A percentile compares a stretch with the other conserved stretches of the same genome.
These are phyloP conservation scores for Propithecus coquereli DNA, from an alignment of 2,113 vertebrate genomes.

Conservation along the genomic window DNA sequence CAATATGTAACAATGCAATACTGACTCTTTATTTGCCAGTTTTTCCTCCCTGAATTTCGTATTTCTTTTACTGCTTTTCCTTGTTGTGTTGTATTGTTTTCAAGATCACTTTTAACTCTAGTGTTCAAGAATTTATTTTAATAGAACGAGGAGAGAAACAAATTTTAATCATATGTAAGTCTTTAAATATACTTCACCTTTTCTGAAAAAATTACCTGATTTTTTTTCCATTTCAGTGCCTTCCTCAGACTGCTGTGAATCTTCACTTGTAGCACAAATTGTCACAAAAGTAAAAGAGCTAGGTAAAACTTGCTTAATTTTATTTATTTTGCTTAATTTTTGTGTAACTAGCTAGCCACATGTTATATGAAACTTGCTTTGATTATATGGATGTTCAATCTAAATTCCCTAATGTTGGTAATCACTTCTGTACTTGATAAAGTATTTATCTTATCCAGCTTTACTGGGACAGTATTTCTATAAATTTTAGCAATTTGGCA, in stretches of 20 bases:
- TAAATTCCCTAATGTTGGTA: background rate
- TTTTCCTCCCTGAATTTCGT: background rate
- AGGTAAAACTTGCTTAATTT: conserved; percentile 82
- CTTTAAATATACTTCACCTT: background rate
- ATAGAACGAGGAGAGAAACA: background rate
- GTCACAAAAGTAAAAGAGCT: conserved; percentile 93
- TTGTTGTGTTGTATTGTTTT: background rate
- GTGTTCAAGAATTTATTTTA: background rate
- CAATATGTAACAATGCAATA: background rate
- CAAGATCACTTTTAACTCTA: background rate
- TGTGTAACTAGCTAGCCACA: background rate
- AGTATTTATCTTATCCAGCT: background rate
- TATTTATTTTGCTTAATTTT: background rate
- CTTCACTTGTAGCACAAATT: conserved; percentile 90
- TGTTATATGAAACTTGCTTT: background rate
- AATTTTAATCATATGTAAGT: background rate
- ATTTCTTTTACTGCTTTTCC: background rate
- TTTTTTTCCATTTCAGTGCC: conserved; percentile 83
- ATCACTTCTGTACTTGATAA: background rate
- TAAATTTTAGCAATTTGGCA: background rate
- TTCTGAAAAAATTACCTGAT: background rate
- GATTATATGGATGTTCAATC: background rate
- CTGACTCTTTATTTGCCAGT: background rate
- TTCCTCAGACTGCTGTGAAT: conserved; percentile 89
- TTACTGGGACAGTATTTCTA: background rate